Evolutionary conservation across 2,113 vertebrate species (phyloP).

Genomic region (Melozone crissalis): DNA sequence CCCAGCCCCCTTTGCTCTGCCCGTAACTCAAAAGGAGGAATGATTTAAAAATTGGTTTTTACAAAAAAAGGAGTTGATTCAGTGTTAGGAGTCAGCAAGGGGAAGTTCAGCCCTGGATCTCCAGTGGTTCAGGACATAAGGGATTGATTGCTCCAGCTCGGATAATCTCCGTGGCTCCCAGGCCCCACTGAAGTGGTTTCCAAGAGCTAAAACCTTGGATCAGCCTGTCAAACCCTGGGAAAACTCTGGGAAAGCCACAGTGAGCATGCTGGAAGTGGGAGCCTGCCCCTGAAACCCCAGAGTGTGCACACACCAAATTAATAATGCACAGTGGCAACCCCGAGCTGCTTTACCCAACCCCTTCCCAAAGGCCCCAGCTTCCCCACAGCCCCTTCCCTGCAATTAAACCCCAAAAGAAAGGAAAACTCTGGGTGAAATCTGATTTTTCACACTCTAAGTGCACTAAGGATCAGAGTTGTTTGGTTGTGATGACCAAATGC

Average conservation of each 20-base stretch:
- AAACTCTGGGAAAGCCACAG: not conserved
- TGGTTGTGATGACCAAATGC: not conserved
- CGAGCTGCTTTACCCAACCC: not conserved
- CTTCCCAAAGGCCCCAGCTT: not conserved
- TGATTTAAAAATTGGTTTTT: not conserved
- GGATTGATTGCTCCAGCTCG: constrained; percentile 17
- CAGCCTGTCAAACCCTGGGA: constrained; percentile 5
- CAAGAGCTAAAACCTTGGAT: constrained; percentile 33
- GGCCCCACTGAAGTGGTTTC: constrained; percentile 44
- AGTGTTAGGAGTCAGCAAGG: not conserved
- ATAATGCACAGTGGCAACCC: fast-evolving
- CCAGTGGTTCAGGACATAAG: not conserved
- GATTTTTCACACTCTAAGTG: not conserved
- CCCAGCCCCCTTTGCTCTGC: fast-evolving
- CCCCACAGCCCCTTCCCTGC: not conserved
- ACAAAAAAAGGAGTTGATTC: not conserved
- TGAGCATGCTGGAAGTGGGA: not conserved
- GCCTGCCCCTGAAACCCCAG: not conserved
- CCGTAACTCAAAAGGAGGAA: not conserved
- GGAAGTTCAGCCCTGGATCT: not conserved
- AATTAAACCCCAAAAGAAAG: fast-evolving
- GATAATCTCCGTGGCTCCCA: constrained; percentile 15
- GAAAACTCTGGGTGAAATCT: not conserved
- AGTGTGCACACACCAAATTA: not conserved
- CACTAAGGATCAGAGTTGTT: fast-evolving